Percentiles rank a stretch among this genome's conserved stretches.
Conservation (phyloP, 2,797 vertebrate species). For the Valencia hispanica region DNA sequence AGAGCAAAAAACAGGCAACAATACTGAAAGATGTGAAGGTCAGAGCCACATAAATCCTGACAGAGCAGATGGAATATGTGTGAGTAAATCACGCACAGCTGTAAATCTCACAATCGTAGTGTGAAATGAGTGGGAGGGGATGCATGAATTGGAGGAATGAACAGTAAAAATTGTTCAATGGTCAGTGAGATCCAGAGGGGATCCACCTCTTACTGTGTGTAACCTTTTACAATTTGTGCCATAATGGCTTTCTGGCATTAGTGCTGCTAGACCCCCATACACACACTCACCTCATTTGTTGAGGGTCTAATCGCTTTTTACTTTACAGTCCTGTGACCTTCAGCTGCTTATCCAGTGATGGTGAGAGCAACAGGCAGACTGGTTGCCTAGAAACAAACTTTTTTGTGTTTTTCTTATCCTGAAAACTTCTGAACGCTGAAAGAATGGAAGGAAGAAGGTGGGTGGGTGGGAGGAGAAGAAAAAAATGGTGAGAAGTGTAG, state of each 20-base stretch:
- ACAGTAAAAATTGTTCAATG: conserved; percentile 36
- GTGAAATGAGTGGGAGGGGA: conserved; percentile 43
- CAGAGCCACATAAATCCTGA: conserved; percentile 37
- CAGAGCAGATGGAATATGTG: conserved; percentile 26
- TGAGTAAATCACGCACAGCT: conserved; percentile 26
- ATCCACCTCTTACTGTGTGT: conserved; percentile 41
- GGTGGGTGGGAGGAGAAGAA: conserved; percentile 29
- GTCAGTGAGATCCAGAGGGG: conserved; percentile 34
- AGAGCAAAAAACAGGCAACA: conserved; percentile 26
- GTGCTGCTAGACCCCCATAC: conserved; percentile 17
- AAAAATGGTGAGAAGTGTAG: conserved; percentile 4
- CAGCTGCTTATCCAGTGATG: conserved; percentile 55
- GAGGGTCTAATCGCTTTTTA: conserved; percentile 62
- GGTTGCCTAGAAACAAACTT: conserved; percentile 67
- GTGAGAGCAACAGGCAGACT: conserved; percentile 61
- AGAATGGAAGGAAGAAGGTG: conserved; percentile 26
- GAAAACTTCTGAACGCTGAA: no score
- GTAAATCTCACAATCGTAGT: conserved; percentile 39
- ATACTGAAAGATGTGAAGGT: conserved; percentile 50
- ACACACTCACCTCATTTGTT: conserved; percentile 50
- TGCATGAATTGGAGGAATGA: conserved; percentile 26
- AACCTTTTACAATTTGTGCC: conserved; percentile 61
- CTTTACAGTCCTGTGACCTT: conserved; percentile 64
- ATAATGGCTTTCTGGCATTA: conserved; percentile 61
- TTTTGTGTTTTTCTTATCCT: conserved; percentile 24